Evolutionary conservation across 2,113 vertebrate genomes (phyloP).

Genomic region (Polypterus senegalus): DNA sequence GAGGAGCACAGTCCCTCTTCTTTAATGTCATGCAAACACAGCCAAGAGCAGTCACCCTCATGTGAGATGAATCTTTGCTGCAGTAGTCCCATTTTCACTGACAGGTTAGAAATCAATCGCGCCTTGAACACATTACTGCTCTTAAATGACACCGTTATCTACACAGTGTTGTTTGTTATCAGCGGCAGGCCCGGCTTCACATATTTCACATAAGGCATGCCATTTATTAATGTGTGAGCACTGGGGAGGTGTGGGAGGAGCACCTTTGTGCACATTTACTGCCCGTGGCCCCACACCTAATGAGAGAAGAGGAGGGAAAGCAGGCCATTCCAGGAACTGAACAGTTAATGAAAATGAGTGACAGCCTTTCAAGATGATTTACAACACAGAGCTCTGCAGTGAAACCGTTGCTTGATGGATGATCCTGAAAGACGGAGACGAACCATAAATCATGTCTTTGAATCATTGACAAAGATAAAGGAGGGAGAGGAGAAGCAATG

Average conservation of each 20-base stretch:
- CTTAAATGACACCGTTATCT: neutral
- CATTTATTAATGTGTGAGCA: neutral
- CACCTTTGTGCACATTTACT: neutral
- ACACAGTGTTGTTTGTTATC: neutral
- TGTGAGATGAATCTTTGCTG: too few species aligned
- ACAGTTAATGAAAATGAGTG: constrained; percentile 97
- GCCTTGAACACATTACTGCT: neutral
- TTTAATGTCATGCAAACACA: too few species aligned
- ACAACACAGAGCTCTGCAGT: constrained; percentile 92
- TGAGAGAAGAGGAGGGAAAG: constrained; percentile 22
- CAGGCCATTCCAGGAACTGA: constrained; percentile 53
- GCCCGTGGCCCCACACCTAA: constrained; percentile 3
- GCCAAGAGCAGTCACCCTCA: too few species aligned
- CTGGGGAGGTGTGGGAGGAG: neutral
- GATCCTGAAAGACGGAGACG: constrained; percentile 96
- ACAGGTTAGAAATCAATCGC: neutral
- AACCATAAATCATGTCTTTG: constrained; percentile 99
- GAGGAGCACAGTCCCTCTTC: too few species aligned
- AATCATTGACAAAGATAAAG: constrained; percentile 99
- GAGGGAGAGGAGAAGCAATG: constrained; percentile 92
- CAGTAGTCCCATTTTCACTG: too few species aligned
- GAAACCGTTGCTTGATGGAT: constrained; percentile 95
- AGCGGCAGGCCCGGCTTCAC: neutral
- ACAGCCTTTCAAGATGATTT: constrained; percentile 98
- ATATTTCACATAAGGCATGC: neutral